Conservation (phyloP, 2,888 invertebrate species). For the Blomia tropicalis region DNA sequence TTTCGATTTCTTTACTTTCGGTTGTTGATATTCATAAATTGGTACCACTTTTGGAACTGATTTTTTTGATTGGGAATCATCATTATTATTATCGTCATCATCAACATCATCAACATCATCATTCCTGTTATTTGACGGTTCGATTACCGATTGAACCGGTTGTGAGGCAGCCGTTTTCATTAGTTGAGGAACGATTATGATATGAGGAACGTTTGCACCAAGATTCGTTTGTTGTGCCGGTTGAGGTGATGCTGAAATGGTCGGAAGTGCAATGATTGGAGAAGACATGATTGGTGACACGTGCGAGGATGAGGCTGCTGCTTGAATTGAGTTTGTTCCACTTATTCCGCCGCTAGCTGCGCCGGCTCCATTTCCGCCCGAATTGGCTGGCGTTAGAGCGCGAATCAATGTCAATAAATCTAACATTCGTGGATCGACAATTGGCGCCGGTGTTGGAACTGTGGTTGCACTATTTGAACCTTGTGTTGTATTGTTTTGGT, state of each 20-base stretch:
- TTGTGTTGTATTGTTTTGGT: neutral
- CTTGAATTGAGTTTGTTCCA: neutral
- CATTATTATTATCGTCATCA: neutral
- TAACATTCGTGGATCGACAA: neutral
- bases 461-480: neutral
- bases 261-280: conserved; percentile 2
- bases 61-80: neutral
- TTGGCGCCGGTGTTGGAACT: conserved; percentile 7
- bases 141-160: neutral
- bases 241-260: neutral
- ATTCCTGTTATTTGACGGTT: too few relatives aligned
- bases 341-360: neutral
- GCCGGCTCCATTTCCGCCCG: neutral
- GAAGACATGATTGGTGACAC: conserved; percentile 4
- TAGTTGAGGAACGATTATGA: neutral
- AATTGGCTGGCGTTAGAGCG: neutral
- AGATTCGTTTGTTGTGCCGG: neutral
- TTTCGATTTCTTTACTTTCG: neutral
- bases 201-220: neutral
- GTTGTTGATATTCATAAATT: neutral
- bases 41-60: neutral
- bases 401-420: neutral
- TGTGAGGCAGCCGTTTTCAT: conserved; percentile 1
- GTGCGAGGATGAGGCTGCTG: neutral
- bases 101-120: neutral